Percentiles rank a stretch among this genome's conserved stretches.
Conservation (phyloP, 2,113 vertebrate genomes). For the Urocitellus parryii region DNA sequence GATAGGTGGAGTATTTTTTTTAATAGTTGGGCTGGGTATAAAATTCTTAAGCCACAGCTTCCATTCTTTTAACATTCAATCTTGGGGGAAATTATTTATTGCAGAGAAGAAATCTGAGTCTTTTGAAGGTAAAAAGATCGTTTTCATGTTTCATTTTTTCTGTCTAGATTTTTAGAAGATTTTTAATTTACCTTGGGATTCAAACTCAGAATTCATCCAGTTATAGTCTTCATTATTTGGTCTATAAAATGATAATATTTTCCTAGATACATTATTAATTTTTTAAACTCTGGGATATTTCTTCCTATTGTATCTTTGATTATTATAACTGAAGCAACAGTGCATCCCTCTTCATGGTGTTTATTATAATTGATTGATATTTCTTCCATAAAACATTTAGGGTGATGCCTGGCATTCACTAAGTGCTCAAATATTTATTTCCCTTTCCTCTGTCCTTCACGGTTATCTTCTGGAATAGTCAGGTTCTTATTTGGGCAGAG, state of each 20-base stretch:
- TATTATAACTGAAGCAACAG: neutral
- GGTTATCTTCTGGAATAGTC: neutral
- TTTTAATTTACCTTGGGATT: neutral
- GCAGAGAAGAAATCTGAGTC: neutral
- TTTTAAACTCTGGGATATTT: neutral
- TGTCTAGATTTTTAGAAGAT: neutral
- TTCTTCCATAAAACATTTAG: neutral
- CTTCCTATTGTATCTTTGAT: neutral
- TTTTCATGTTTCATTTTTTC: neutral
- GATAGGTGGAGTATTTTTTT: neutral
- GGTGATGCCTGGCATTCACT: neutral
- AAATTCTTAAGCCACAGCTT: constrained; percentile 44
- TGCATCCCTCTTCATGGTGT: too few relatives aligned
- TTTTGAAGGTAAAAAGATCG: neutral
- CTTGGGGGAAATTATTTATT: neutral
- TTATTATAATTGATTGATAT: constrained; percentile 13
- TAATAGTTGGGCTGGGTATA: constrained; percentile 73
- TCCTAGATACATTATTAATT: neutral
- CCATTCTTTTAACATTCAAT: constrained; percentile 8
- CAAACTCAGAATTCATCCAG: neutral
- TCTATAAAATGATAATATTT: neutral
- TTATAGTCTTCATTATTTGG: neutral
- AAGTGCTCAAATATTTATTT: neutral
- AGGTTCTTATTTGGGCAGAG: neutral
- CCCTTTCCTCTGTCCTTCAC: neutral